Percentiles rank a stretch among this genome's conserved stretches.
These are phyloP conservation scores for Eubasilissa splendida DNA, from an alignment of 2,888 invertebrate genomes.

Conservation along the genomic window DNA sequence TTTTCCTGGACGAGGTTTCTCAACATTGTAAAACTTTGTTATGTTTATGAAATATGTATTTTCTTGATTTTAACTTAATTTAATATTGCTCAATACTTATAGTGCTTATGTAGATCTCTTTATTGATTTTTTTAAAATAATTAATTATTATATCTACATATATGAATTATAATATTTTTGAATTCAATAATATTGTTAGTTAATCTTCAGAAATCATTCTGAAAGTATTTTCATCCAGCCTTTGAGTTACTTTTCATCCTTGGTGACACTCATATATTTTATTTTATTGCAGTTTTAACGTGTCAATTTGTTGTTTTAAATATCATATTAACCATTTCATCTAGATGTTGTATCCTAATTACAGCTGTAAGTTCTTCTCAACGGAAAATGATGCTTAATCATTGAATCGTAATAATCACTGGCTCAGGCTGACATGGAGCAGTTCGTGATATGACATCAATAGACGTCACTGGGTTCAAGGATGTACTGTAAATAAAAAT, in stretches of 20 bases:
- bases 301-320: background rate
- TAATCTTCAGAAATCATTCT: background rate
- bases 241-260: background rate
- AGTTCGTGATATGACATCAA: too few species aligned
- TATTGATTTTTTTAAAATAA: constrained; percentile 5
- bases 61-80: constrained; percentile 20
- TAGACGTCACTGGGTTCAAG: too few species aligned
- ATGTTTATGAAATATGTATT: background rate
- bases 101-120: constrained; percentile 31
- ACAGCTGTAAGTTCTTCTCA: background rate
- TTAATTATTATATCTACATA: background rate
- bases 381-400: constrained; percentile 21
- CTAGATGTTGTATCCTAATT: background rate
- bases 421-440: too few species aligned
- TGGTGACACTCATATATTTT: too few species aligned
- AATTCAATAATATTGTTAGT: too few species aligned
- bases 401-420: too few species aligned
- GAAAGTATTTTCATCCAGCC: background rate
- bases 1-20: background rate
- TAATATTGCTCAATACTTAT: constrained; percentile 34
- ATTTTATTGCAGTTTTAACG: too few species aligned
- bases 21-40: too few species aligned
- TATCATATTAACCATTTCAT: background rate
- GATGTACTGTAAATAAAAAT: constrained; percentile 33
- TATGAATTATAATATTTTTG: too few species aligned